Percentiles rank a stretch among this genome's conserved stretches.
Conservation (phyloP, 2,888 invertebrate species). For the Callosobruchus maculatus region DNA sequence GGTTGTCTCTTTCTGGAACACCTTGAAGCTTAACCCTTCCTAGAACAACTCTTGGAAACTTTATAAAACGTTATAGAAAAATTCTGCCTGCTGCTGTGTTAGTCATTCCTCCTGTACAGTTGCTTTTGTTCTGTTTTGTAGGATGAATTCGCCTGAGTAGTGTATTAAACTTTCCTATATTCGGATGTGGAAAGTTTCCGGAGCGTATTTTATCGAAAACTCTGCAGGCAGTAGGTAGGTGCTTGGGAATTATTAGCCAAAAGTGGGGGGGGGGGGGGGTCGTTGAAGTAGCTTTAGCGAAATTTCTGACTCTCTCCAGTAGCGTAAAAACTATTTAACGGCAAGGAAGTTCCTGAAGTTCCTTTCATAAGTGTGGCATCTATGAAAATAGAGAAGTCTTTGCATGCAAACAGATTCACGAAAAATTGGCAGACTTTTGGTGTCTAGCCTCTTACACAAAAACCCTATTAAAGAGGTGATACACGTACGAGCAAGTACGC, state of each 20-base stretch:
- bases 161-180: not conserved
- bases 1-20: not conserved
- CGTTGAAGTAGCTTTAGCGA: not conserved
- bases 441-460: too few relatives aligned
- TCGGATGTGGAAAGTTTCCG: not conserved
- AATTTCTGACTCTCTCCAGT: not conserved
- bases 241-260: not conserved
- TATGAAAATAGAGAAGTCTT: too few relatives aligned
- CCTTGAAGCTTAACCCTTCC: not conserved
- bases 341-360: too few relatives aligned
- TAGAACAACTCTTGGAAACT: not conserved
- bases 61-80: not conserved
- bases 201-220: not conserved
- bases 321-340: not conserved
- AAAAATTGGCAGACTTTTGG: too few relatives aligned
- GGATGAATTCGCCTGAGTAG: not conserved
- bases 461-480: too few relatives aligned
- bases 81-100: not conserved
- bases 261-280: not conserved
- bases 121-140: not conserved
- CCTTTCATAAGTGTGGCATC: too few relatives aligned
- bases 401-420: too few relatives aligned
- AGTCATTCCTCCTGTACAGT: not conserved
- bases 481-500: too few relatives aligned
- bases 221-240: not conserved